Evolutionary conservation across 1,140 invertebrate species (phyloP).

Genomic region (Paramacrobiotus metropolitanus): DNA sequence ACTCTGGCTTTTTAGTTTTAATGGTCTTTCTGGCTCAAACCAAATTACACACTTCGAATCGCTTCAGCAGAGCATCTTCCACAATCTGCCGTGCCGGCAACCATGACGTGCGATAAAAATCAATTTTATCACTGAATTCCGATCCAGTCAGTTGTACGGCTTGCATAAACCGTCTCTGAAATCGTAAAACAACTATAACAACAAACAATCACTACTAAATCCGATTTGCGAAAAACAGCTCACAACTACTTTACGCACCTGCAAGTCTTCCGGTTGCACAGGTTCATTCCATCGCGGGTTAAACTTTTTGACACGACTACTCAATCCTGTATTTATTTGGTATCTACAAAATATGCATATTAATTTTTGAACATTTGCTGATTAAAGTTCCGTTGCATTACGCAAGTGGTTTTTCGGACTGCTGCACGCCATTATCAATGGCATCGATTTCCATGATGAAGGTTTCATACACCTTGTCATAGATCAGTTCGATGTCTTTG

Average conservation of each 20-base stretch:
- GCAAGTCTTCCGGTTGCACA: too few relatives aligned
- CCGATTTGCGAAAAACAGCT: too few relatives aligned
- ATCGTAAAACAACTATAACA: too few relatives aligned
- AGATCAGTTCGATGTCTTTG: conserved; percentile 34
- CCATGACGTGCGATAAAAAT: conserved; percentile 47
- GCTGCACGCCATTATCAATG: conserved; percentile 77
- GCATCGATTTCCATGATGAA: conserved; percentile 86
- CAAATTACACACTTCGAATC: conserved; percentile 31
- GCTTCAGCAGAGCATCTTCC: conserved; percentile 36
- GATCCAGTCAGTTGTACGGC: conserved; percentile 51
- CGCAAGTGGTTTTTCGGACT: conserved; percentile 44
- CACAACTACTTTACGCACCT: too few relatives aligned
- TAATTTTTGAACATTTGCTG: not conserved
- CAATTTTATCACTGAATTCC: conserved; percentile 52
- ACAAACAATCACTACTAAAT: too few relatives aligned
- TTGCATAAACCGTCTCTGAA: conserved; percentile 27
- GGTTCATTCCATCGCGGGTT: conserved; percentile 75
- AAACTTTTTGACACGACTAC: conserved; percentile 42
- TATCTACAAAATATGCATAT: conserved; percentile 30
- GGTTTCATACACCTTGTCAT: conserved; percentile 56
- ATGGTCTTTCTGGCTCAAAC: too few relatives aligned
- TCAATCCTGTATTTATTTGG: conserved; percentile 48
- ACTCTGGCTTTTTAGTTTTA: too few relatives aligned
- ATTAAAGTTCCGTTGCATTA: conserved; percentile 14
- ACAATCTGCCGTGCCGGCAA: conserved; percentile 53